A percentile compares a stretch with the other conserved stretches of the same genome.
phyloP scores from a whole-genome alignment of 1,140 invertebrate species.

The Cotesia typhae region DNA sequence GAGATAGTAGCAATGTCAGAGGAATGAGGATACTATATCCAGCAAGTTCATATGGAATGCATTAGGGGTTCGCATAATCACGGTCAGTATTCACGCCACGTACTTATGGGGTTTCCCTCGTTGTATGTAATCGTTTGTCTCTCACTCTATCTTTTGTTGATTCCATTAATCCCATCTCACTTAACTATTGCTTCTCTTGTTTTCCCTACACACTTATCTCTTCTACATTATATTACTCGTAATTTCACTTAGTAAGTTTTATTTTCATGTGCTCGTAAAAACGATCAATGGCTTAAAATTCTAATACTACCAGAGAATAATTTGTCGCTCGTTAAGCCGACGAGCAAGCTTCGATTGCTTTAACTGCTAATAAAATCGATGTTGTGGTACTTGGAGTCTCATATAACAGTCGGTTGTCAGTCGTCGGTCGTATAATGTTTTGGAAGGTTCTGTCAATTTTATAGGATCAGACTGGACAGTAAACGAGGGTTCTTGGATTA shows the following conservation, averaged over 20 bases:
- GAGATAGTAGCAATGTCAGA: conserved; percentile 9
- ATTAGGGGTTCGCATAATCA: conserved; percentile 26
- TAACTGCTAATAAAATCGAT: conserved; percentile 52
- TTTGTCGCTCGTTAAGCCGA: conserved; percentile 40
- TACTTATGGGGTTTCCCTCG: conserved; percentile 28
- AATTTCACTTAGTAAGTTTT: neutral
- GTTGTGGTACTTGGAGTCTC: conserved; percentile 39
- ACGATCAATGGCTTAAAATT: conserved; percentile 3
- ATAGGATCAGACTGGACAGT: conserved; percentile 2
- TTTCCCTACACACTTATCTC: neutral
- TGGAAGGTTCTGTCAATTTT: neutral
- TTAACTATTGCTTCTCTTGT: conserved; percentile 19
- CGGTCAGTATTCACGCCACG: conserved; percentile 36
- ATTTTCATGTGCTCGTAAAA: neutral
- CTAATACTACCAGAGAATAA: conserved; percentile 24
- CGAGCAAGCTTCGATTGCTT: conserved; percentile 43
- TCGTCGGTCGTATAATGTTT: conserved; percentile 1
- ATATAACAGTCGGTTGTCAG: too few species aligned
- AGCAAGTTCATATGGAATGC: conserved; percentile 29
- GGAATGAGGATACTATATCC: neutral
- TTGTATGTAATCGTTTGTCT: conserved; percentile 36
- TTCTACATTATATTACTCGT: conserved; percentile 28
- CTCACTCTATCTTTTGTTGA: conserved; percentile 17
- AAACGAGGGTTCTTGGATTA: conserved; percentile 45
- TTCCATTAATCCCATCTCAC: neutral